These are phyloP conservation scores for Magallana angulata DNA, from an alignment of 1,140 invertebrate species.

Conservation along the genomic window DNA sequence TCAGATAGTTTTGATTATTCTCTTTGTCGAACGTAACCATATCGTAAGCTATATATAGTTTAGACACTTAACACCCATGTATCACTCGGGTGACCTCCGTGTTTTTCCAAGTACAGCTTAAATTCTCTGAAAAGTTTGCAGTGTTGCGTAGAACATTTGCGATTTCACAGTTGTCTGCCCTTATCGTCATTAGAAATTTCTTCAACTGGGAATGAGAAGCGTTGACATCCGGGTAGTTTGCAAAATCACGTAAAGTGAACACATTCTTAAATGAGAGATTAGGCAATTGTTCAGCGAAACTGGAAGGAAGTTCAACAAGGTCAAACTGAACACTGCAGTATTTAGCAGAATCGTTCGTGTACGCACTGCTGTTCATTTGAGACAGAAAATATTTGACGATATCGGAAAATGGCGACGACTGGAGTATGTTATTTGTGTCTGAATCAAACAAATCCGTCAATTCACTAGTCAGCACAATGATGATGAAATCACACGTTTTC, in stretches of 20 bases:
- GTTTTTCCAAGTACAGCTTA: no score
- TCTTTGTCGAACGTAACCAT: no score
- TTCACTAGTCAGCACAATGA: neutral
- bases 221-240: neutral
- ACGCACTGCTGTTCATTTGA: neutral
- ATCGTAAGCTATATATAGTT: no score
- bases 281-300: neutral
- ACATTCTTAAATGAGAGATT: slow-evolving; percentile 6
- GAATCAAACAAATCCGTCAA: neutral
- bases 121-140: no score
- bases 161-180: neutral
- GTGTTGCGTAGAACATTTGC: no score
- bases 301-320: neutral
- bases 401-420: neutral
- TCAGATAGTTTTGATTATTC: no score
- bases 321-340: neutral
- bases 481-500: neutral
- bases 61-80: no score
- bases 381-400: slow-evolving; percentile 11
- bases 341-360: neutral
- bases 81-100: no score
- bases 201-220: neutral
- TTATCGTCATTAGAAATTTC: neutral
- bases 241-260: neutral
- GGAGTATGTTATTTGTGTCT: neutral